Conservation (phyloP, 2,888 invertebrate species). For the Rhorus exstirpatorius region DNA sequence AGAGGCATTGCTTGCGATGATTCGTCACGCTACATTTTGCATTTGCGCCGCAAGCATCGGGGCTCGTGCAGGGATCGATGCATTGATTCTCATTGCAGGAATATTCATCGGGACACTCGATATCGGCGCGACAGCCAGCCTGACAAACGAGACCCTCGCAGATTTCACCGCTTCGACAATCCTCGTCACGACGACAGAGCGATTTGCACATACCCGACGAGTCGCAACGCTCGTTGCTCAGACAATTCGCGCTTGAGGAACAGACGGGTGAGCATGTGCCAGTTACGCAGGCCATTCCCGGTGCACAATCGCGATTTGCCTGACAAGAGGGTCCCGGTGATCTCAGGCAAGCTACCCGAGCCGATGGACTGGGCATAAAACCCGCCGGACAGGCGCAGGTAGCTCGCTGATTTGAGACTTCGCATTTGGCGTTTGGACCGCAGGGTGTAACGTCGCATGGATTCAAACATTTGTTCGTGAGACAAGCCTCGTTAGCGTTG, state of each 20-base stretch:
- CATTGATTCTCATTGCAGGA: conserved; percentile 94
- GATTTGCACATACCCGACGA: conserved; percentile 93
- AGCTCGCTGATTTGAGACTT: conserved; percentile 93
- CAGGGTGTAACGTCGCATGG: conserved; percentile 93
- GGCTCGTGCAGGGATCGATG: conserved; percentile 91
- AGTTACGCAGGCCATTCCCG: conserved; percentile 91
- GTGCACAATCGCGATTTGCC: conserved; percentile 92
- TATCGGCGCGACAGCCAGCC: conserved; percentile 93
- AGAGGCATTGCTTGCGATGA: conserved; percentile 92
- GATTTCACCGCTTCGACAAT: conserved; percentile 95
- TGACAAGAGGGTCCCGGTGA: conserved; percentile 92
- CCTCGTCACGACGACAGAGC: conserved; percentile 93
- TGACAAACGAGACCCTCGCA: conserved; percentile 93
- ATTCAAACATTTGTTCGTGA: conserved; percentile 92
- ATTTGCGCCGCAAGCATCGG: conserved; percentile 94
- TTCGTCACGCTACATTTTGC: conserved; percentile 91
- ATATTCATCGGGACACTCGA: conserved; percentile 91
- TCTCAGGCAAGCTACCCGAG: conserved; percentile 95
- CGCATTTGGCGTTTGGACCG: conserved; percentile 94
- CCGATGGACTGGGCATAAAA: conserved; percentile 95
- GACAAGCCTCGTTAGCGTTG: conserved; percentile 93
- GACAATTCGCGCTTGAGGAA: conserved; percentile 91
- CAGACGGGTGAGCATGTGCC: conserved; percentile 93
- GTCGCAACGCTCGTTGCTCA: conserved; percentile 94
- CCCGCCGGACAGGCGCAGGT: conserved; percentile 93